Percentiles rank a stretch among this genome's conserved stretches.
phyloP scores from a whole-genome alignment of 2,797 vertebrate species.

The Chrysocyon brachyurus region DNA sequence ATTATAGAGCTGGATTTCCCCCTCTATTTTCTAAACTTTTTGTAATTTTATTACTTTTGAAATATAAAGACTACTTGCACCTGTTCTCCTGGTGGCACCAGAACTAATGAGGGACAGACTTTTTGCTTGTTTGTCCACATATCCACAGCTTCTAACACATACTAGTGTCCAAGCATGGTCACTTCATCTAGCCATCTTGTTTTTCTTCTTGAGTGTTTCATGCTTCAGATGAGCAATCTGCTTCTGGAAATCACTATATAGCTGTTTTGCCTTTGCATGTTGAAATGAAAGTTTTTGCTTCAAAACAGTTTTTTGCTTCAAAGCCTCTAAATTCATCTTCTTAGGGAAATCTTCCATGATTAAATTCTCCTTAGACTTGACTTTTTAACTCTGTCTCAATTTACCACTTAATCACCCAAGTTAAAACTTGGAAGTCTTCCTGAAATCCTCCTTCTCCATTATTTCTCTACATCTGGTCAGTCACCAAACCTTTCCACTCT shows the following conservation, averaged over 20 bases:
- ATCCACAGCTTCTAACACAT: background rate
- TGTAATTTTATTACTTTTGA: constrained; percentile 21
- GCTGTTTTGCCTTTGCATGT: background rate
- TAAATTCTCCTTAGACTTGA: background rate
- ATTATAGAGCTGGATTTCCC: background rate
- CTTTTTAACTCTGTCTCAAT: constrained; percentile 22
- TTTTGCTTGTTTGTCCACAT: background rate
- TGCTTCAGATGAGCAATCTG: background rate
- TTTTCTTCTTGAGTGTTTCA: background rate
- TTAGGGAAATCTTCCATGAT: background rate
- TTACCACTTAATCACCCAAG: background rate
- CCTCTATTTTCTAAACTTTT: background rate
- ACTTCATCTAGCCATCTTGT: constrained; percentile 28
- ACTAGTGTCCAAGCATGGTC: background rate
- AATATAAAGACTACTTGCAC: background rate
- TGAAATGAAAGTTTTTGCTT: constrained; percentile 22
- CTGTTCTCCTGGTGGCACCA: background rate
- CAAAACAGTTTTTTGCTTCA: background rate
- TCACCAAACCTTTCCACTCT: background rate
- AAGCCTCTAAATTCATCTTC: constrained; percentile 13
- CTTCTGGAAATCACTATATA: background rate
- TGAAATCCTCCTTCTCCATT: background rate
- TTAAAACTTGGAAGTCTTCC: constrained; percentile 6
- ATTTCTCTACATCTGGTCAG: background rate
- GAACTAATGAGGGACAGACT: background rate